Evolutionary conservation across 2,888 invertebrate genomes (phyloP), one percentile per base, ranked within the genome.

Genomic region (Troilus luridus): DNA sequence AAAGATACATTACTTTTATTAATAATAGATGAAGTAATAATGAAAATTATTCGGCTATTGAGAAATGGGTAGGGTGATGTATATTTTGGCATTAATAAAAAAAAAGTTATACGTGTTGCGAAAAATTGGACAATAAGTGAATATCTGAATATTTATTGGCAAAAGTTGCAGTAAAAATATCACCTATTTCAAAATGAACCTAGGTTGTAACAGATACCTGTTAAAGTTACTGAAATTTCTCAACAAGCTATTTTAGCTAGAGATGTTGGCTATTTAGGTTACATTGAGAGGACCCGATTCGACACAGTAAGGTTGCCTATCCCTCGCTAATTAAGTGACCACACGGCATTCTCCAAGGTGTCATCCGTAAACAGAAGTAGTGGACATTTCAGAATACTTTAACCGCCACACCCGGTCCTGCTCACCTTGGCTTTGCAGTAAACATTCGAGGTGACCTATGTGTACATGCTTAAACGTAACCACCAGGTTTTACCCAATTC

Each of bases 381-480:
- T 24, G 12, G 11, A 27, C 0, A 12, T 14, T 19, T 5, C 1
- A 41, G 41, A 77, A 77, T 77, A 41, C 72, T 19, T 77, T 3
- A 17, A 17, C 19, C n/a, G 17, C 72, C 72, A 77, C 72, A 77
- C 72, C 72, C 72, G 72, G 14, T 27, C 72, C 17, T 27, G 72
- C 24, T 77, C 72, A 77, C 72, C 72, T 77, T 77, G 72, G 72
- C 72, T 77, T 77, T 77, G 72, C 19, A 19, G 72, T 17, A 27
- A 17, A 77, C 27, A 41, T 41, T 12, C 14, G 24, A 27, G 24
- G 24, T 67, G 67, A 67, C 12, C 24, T 6, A 67, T 67, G 27
- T 41, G 8, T 17, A 17, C 27, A 77, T 19, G 7, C 17, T 77
- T 17, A 41, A 41, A 17, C 27, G 41, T 77, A 77, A 41, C 41